Evolutionary conservation across 2,797 vertebrate genomes (phyloP).

Genomic region (Acanthopagrus latus): DNA sequence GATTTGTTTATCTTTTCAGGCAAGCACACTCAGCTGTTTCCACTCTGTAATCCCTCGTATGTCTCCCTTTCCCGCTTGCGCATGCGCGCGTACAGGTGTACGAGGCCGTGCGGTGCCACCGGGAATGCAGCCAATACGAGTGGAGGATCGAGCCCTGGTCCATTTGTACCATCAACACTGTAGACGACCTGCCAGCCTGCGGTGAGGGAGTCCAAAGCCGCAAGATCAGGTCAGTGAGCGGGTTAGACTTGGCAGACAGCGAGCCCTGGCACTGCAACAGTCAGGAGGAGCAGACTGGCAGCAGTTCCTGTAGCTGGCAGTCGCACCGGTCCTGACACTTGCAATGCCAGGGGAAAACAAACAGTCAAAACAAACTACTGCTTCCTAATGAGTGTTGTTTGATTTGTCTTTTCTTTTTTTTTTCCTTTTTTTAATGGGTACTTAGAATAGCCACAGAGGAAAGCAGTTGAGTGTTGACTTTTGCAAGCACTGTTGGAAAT

Average conservation of each 20-base stretch:
- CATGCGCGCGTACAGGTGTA: constrained; percentile 87
- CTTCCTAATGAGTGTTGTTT: constrained; percentile 50
- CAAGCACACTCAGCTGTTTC: constrained; percentile 14
- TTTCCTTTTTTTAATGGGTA: background rate
- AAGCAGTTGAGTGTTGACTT: constrained; percentile 36
- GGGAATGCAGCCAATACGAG: constrained; percentile 89
- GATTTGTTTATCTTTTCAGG: constrained; percentile 26
- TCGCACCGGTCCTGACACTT: constrained; percentile 34
- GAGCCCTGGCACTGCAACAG: constrained; percentile 40
- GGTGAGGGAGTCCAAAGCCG: constrained; percentile 94
- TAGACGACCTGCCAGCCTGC: constrained; percentile 89
- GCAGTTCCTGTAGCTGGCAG: constrained; percentile 27
- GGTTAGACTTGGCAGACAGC: constrained; percentile 49
- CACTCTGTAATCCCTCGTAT: constrained; percentile 7
- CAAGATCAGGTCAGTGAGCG: constrained; percentile 90
- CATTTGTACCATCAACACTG: constrained; percentile 92
- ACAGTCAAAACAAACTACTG: constrained; percentile 45
- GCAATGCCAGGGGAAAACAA: constrained; percentile 49
- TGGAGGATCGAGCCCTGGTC: constrained; percentile 94
- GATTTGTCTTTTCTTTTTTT: constrained; percentile 1
- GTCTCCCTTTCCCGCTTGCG: constrained; percentile 18
- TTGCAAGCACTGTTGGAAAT: constrained; percentile 8
- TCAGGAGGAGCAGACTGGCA: constrained; percentile 48
- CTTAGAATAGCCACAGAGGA: constrained; percentile 32
- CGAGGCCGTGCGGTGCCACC: constrained; percentile 92